Evolutionary conservation across 1,140 invertebrate species (phyloP).

Genomic region (Zaprionus nigranus): DNA sequence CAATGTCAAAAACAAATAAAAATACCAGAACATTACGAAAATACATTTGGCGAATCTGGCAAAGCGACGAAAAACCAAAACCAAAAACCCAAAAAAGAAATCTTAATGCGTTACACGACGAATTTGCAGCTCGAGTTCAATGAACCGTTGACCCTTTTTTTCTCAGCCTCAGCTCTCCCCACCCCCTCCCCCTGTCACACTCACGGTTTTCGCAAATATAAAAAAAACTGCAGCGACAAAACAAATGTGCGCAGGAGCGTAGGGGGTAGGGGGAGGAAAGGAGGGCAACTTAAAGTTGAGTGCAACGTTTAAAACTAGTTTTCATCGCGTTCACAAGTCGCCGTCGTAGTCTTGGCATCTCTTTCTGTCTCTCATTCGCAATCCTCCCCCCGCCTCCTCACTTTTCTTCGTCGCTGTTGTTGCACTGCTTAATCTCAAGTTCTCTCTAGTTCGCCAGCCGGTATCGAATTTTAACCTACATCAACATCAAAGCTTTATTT

Average conservation of each 20-base stretch:
- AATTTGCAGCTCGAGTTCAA: slow-evolving; percentile 75
- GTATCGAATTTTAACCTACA: slow-evolving; percentile 56
- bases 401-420: background rate
- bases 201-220: slow-evolving; percentile 11
- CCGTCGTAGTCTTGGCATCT: background rate
- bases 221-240: slow-evolving; percentile 46
- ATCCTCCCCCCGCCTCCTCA: background rate
- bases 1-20: slow-evolving; percentile 47
- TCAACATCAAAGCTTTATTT: slow-evolving; percentile 50
- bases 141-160: slow-evolving; percentile 83
- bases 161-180: slow-evolving; percentile 25
- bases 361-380: background rate
- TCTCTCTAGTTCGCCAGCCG: slow-evolving; percentile 20
- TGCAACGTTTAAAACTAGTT: slow-evolving; percentile 64
- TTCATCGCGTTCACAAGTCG: slow-evolving; percentile 43
- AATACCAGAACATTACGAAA: slow-evolving; percentile 46
- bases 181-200: background rate
- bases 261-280: background rate
- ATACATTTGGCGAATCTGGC: slow-evolving; percentile 59
- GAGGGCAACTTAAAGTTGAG: background rate
- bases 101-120: slow-evolving; percentile 41
- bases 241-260: slow-evolving; percentile 53
- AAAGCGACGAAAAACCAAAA: slow-evolving; percentile 24
- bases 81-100: slow-evolving; percentile 34
- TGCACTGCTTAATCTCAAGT: slow-evolving; percentile 40